Percentiles rank a stretch among this genome's conserved stretches.
Evolutionary conservation across 35 echinoderm and acorn worm species (phyloP).

Genomic region (Ptychodera flava): DNA sequence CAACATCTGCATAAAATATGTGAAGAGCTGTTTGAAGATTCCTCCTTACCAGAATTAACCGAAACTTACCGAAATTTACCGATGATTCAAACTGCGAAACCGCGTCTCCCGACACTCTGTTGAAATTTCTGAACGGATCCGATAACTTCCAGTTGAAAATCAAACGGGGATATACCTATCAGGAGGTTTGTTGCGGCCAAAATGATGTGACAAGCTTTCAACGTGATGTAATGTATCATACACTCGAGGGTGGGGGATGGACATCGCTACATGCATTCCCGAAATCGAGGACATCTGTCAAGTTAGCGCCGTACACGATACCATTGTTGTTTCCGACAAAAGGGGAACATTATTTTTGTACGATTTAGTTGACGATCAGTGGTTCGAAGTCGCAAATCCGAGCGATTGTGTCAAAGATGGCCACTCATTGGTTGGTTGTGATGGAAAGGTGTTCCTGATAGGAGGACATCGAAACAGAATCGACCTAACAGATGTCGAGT

Average conservation of each 20-base stretch:
- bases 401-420: background rate
- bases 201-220: background rate
- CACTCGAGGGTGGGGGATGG: background rate
- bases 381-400: background rate
- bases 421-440: background rate
- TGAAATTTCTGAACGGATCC: background rate
- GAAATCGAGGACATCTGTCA: background rate
- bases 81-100: too few species aligned
- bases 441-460: background rate
- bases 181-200: background rate
- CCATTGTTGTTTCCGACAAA: background rate
- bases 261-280: background rate
- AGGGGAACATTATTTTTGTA: background rate
- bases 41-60: background rate
- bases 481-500: background rate
- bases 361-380: background rate
- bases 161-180: background rate
- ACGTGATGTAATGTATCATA: background rate
- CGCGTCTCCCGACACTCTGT: too few species aligned
- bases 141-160: background rate
- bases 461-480: background rate
- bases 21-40: background rate
- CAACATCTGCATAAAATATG: background rate
- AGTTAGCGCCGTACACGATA: background rate
- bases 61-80: background rate